Base-by-base conservation (phyloP, 2,888 invertebrate species). In the Herminia tarsipennalis region DNA sequence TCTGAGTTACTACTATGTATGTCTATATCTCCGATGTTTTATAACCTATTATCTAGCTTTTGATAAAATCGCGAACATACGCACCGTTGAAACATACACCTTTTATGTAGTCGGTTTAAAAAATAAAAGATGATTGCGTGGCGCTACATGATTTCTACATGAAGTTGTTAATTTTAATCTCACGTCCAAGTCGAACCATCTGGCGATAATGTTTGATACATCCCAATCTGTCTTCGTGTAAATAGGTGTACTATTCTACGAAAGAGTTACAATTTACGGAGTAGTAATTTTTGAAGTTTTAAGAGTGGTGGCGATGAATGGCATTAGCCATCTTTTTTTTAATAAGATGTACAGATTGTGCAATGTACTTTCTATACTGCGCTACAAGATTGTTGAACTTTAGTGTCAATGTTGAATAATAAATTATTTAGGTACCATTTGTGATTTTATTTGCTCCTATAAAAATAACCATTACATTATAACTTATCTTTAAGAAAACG, bases 371-470 rank as follows among this genome's bases (percentile, higher is more conserved):
- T 16, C 16, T 32, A 39, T 32, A 38, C 37, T 47, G 32, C 42
- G 32, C 33, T 47, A 43, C 38, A 34, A 39, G 35, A 44, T 47
- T 42, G 36, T 39, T 51, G 37, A 36, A 47, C 37, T 45, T 51
- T 49, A 46, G 41, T 48, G 55, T 46, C 47, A 49, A 52, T 53
- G 47, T 63, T 60, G 33, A 47, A 24, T n/a, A 67, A 68, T 67
- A 66, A 67, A 63, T 56, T 63, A 68, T 63, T 64, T 55, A 56
- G 49, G 49, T 53, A 49, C 41, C 28, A 41, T 8, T 24, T 21
- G 29, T 36, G 27, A 52, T 56, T 56, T 65, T 39, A 47, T 51
- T 64, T 48, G 4, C 29, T 20, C 21, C n/a, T n/a, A n/a, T n/a
- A n/a, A n/a, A n/a, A n/a, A n/a, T n/a, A n/a, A n/a, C n/a, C n/a